Base-by-base conservation (phyloP, 2,888 invertebrate species). In the Caenorhabditis wallacei region DNA sequence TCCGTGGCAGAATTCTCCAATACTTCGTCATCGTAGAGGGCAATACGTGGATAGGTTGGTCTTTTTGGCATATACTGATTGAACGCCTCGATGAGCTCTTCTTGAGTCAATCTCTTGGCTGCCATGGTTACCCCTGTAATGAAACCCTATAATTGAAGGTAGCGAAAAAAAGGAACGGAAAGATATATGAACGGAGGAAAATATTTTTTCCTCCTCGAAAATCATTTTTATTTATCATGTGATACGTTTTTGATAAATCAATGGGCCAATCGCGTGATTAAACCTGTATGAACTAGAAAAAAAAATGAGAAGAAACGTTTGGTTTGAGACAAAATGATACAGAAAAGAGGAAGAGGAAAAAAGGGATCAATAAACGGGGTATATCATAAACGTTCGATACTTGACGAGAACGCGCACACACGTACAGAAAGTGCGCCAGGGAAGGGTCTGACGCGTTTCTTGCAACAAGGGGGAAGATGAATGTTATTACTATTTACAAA, bases 11-110 rank as follows among this genome's bases (percentile, higher is more conserved):
- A 53, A 54, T 78, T 69, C 0, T 37, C 30, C n/a, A 61, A 37
- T 0, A 10, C 10, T 0, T 69, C 69, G 2, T 54, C 46, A 20
- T 63, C 54, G 0, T 3, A 16, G 0, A 78, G 63, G 18, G 46
- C 46, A 1, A 78, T 18, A 30, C 69, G 78, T n/a, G 78, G 78
- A 16, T 63, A 78, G 0, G 43, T 46, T 20, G 40, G 78, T 22
- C 63, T 22, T 56, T 63, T 69, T 22, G 78, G 78, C 69, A 78
- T 69, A 24, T n/a, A 61, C 16, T 46, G 13, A n/a, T 63, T 54
- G 46, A 78, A 78, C 10, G 69, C 78, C 0, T n/a, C 0, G 0
- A 63, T 22, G 1, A 78, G 54, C 51, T 78, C 69, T 2, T 78
- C 69, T 22, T 69, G 69, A 0, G 43, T 69, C 2, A 78, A 8